Conservation (phyloP, 2,113 vertebrate species). For the Austrofundulus limnaeus region DNA sequence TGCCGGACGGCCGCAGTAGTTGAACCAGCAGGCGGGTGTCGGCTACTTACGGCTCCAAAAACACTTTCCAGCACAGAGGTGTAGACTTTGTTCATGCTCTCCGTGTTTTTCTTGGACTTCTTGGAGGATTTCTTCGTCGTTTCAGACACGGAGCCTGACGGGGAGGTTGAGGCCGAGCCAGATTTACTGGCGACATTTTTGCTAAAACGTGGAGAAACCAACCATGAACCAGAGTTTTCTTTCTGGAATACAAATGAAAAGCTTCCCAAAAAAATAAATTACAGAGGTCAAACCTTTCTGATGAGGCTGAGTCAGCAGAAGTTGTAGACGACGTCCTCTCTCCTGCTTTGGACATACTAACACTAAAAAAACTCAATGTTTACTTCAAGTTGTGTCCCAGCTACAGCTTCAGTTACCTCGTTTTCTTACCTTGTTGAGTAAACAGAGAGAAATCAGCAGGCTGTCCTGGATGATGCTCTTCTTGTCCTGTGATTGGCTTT, state of each 20-base stretch:
- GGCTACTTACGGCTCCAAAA: constrained; percentile 74
- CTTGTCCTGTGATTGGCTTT: constrained; percentile 17
- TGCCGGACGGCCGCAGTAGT: not conserved
- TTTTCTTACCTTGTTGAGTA: constrained; percentile 31
- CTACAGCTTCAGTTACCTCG: not conserved
- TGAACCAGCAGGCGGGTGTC: not conserved
- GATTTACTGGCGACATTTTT: constrained; percentile 37
- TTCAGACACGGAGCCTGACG: constrained; percentile 51
- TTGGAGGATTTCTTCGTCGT: constrained; percentile 60
- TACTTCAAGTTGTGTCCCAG: not conserved
- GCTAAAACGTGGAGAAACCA: constrained; percentile 22
- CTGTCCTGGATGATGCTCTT: not conserved
- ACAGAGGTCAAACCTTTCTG: constrained; percentile 43
- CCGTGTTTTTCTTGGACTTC: constrained; percentile 69
- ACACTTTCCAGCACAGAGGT: constrained; percentile 73
- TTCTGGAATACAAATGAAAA: not conserved
- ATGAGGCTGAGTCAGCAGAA: constrained; percentile 41
- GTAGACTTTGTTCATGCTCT: constrained; percentile 77
- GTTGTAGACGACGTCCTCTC: constrained; percentile 47
- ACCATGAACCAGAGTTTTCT: not conserved
- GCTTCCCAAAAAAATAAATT: not conserved
- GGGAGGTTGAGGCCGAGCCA: constrained; percentile 14
- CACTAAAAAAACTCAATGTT: not conserved
- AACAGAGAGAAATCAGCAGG: not conserved
- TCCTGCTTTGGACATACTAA: constrained; percentile 60